Percentiles rank a stretch among this genome's conserved stretches.
These are phyloP conservation scores for Aythya baeri DNA, from an alignment of 2,113 vertebrate species.

Conservation along the genomic window DNA sequence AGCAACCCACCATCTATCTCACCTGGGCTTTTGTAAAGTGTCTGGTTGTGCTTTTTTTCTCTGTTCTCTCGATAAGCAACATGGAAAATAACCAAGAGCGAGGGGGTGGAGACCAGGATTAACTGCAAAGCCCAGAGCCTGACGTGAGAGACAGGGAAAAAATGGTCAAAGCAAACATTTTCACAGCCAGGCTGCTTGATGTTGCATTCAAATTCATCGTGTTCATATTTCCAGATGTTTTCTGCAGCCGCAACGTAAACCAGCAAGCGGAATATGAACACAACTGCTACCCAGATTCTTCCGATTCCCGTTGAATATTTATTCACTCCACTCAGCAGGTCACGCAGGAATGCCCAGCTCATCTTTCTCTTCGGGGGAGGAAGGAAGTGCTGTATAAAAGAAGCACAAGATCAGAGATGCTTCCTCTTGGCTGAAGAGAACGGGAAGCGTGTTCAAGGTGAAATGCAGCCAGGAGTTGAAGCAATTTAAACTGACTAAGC, in stretches of 20 bases:
- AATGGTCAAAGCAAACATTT: slow-evolving; percentile 89
- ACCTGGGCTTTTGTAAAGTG: slow-evolving; percentile 78
- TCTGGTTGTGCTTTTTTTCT: slow-evolving; percentile 75
- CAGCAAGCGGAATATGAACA: slow-evolving; percentile 87
- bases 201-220: slow-evolving; percentile 88
- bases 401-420: slow-evolving; percentile 12
- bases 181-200: slow-evolving; percentile 87
- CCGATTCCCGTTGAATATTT: slow-evolving; percentile 88
- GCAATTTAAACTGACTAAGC: not conserved
- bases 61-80: slow-evolving; percentile 84
- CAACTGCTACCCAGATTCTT: slow-evolving; percentile 84
- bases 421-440: not conserved
- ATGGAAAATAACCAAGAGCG: slow-evolving; percentile 87
- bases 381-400: slow-evolving; percentile 48
- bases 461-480: not conserved
- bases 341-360: slow-evolving; percentile 87
- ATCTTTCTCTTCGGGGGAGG: slow-evolving; percentile 69
- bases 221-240: slow-evolving; percentile 89
- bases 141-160: slow-evolving; percentile 88
- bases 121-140: slow-evolving; percentile 91
- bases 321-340: slow-evolving; percentile 87
- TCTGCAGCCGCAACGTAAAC: slow-evolving; percentile 86
- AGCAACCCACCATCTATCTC: slow-evolving; percentile 84
- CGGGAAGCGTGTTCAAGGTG: not conserved
- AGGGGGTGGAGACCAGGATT: slow-evolving; percentile 88